Evolutionary conservation across 2,797 vertebrate species (phyloP).

Genomic region (Alfaro cultratus): DNA sequence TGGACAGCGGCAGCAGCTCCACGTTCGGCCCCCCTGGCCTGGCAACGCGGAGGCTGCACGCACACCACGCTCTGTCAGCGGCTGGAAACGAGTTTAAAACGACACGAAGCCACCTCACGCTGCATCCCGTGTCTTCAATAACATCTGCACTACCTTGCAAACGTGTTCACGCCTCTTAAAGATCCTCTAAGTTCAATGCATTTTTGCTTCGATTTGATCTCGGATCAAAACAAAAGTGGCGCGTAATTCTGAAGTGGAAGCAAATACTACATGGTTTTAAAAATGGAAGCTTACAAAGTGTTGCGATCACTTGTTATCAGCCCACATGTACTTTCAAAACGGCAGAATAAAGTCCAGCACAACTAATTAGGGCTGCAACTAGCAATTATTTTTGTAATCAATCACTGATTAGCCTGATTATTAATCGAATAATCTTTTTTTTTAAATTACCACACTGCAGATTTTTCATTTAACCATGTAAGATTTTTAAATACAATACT

Average conservation of each 20-base stretch:
- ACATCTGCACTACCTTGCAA: not conserved
- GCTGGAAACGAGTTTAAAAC: no score
- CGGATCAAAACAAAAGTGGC: not conserved
- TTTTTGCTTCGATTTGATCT: not conserved
- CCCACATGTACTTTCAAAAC: not conserved
- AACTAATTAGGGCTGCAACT: not conserved
- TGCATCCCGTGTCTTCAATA: not conserved
- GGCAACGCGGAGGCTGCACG: not conserved
- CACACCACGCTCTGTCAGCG: not conserved
- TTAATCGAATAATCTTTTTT: no score
- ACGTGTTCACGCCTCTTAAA: not conserved
- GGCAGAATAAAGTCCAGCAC: not conserved
- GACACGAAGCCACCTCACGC: no score
- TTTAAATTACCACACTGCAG: no score
- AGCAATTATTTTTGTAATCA: no score
- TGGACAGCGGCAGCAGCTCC: constrained; percentile 66
- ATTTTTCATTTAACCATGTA: no score
- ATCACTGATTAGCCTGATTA: no score
- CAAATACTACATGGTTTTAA: not conserved
- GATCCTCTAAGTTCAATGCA: not conserved
- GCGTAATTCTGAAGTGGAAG: not conserved
- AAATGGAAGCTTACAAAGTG: not conserved
- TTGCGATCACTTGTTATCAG: not conserved
- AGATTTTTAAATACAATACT: no score
- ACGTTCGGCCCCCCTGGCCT: not conserved